Percentiles rank a stretch among this genome's conserved stretches.
phyloP scores from a whole-genome alignment of 35 echinoderm and acorn worm species.

The Ptychodera flava region DNA sequence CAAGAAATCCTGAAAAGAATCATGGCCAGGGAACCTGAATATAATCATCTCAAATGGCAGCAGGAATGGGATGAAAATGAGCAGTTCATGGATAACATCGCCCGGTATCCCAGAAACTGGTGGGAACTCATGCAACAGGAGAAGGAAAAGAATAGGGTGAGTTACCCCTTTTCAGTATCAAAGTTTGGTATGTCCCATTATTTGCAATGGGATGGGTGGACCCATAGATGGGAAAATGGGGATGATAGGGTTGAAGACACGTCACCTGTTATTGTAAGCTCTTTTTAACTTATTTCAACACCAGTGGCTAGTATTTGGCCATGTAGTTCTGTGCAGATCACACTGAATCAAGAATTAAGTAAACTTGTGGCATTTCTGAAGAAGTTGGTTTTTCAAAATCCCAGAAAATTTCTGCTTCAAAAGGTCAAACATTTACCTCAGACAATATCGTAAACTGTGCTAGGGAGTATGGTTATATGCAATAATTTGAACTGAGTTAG shows the following conservation, averaged over 20 bases:
- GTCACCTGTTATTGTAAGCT: too few relatives aligned
- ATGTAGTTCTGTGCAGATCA: background rate
- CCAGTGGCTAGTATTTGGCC: background rate
- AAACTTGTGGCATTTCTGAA: too few relatives aligned
- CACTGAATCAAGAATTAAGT: too few relatives aligned
- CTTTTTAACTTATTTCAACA: background rate
- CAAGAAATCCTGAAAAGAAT: slow-evolving; percentile 95
- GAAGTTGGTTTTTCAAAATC: too few relatives aligned
- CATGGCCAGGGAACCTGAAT: slow-evolving; percentile 89
- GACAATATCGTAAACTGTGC: too few relatives aligned
- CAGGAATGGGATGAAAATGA: slow-evolving; percentile 98
- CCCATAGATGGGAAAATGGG: too few relatives aligned
- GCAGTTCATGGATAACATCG: slow-evolving; percentile 90
- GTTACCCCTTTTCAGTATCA: background rate
- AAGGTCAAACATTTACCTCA: too few relatives aligned
- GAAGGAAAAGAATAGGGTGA: slow-evolving; percentile 17
- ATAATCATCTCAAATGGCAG: slow-evolving; percentile 87
- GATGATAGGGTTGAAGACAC: too few relatives aligned
- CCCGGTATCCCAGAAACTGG: slow-evolving; percentile 86
- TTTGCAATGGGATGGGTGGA: background rate
- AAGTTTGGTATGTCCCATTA: background rate
- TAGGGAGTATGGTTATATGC: too few relatives aligned
- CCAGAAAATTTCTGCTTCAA: too few relatives aligned
- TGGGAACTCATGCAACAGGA: slow-evolving; percentile 89
- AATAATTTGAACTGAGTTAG: too few relatives aligned